Conservation (phyloP, 2,888 invertebrate genomes). For the Linnaemya vulpina region DNA sequence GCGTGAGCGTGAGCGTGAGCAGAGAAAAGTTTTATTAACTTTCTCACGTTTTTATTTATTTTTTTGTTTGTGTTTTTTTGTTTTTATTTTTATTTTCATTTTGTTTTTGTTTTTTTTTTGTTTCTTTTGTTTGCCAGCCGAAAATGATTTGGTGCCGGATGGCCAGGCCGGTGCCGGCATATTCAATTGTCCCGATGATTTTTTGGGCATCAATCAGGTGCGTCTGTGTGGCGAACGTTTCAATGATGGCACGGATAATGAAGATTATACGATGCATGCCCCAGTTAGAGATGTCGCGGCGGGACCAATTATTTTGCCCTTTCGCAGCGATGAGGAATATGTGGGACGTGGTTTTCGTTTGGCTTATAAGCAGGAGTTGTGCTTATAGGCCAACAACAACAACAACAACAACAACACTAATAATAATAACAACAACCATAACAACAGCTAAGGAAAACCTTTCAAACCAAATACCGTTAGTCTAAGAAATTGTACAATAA, state of each 20-base stretch:
- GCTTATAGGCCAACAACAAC: conserved; percentile 79
- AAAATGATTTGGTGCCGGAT: conserved; percentile 86
- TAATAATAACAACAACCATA: background rate
- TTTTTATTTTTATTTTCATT: background rate
- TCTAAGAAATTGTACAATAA: conserved; percentile 1
- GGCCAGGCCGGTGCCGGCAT: conserved; percentile 90
- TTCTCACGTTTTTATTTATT: conserved; percentile 55
- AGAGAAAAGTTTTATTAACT: background rate
- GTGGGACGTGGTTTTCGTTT: conserved; percentile 89
- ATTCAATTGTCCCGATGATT: conserved; percentile 90
- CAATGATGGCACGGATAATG: conserved; percentile 86
- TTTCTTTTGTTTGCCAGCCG: conserved; percentile 83
- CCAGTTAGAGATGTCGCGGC: conserved; percentile 87
- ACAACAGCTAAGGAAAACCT: conserved; percentile 3
- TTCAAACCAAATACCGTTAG: conserved; percentile 51
- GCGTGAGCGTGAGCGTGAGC: background rate
- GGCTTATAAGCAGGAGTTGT: conserved; percentile 87
- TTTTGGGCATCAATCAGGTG: conserved; percentile 87
- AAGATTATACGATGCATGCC: conserved; percentile 87
- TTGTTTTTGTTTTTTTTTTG: background rate
- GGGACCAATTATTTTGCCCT: conserved; percentile 88
- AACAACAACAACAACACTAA: background rate
- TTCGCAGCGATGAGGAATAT: conserved; percentile 86
- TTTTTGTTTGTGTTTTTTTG: background rate
- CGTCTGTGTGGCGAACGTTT: conserved; percentile 89